phyloP scores from a whole-genome alignment of 2,113 vertebrate genomes.

The Lethenteron camtschaticum region DNA sequence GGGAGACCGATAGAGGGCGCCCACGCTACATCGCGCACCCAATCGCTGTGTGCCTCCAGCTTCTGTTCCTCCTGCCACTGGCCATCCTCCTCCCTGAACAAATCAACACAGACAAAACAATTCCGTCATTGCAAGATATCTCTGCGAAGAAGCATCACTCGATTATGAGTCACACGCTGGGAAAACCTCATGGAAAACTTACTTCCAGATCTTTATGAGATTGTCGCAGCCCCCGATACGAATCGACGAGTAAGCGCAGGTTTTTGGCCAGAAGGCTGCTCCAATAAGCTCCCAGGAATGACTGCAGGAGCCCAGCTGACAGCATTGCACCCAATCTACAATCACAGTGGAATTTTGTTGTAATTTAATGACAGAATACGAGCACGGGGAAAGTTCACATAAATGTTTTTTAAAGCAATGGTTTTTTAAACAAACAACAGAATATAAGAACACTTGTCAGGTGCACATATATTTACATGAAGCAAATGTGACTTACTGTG shows the following conservation, averaged over 20 bases:
- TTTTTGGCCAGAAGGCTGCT: conserved; percentile 68
- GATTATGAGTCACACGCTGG: no score
- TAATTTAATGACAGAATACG: no score
- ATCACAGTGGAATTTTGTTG: no score
- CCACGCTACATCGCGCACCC: conserved; percentile 3
- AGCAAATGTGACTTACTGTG: conserved; percentile 33
- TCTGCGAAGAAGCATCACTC: no score
- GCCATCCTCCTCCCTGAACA: conserved; percentile 20
- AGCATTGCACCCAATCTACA: conserved; percentile 82
- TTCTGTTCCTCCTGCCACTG: conserved; percentile 7
- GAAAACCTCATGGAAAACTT: conserved; percentile 14
- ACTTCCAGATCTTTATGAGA: conserved; percentile 95
- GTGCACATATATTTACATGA: no score
- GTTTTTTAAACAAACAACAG: no score
- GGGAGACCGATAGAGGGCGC: conserved; percentile 7
- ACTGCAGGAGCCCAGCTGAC: conserved; percentile 94
- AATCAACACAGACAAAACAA: conserved; percentile 1
- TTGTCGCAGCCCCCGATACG: conserved; percentile 95
- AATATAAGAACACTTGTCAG: no score
- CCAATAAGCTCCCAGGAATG: conserved; percentile 66
- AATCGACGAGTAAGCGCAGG: conserved; percentile 82
- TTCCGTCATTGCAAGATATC: neutral
- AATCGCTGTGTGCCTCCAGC: conserved; percentile 14
- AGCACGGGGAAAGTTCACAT: no score
- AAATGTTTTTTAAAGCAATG: no score